Conservation (phyloP, 2,113 vertebrate species). For the Taxidea taxus region DNA sequence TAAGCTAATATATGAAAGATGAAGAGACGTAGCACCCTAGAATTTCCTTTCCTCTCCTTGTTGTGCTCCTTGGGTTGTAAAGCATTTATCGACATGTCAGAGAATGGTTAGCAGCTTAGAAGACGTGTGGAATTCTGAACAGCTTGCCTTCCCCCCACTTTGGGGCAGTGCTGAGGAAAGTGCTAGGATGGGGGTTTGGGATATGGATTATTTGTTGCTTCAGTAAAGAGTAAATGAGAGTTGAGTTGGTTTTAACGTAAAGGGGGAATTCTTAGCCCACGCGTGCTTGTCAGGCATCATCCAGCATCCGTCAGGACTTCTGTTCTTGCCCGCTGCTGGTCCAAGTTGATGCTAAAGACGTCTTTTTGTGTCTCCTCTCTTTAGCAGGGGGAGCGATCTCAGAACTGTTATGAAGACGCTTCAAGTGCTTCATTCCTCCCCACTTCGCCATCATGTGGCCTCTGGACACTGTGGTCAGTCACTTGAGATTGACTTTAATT, state of each 20-base stretch:
- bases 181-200: neutral
- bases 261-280: neutral
- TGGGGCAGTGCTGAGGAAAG: neutral
- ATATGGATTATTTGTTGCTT: neutral
- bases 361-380: slow-evolving; percentile 75
- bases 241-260: neutral
- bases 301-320: neutral
- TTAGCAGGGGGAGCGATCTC: slow-evolving; percentile 88
- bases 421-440: slow-evolving; percentile 62
- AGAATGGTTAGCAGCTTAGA: neutral
- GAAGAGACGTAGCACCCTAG: neutral
- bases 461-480: slow-evolving; percentile 65
- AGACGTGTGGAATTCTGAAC: neutral
- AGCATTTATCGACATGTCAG: neutral
- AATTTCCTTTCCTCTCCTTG: neutral
- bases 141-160: neutral
- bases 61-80: neutral
- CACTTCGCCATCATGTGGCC: slow-evolving; percentile 64
- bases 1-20: neutral
- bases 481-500: slow-evolving; percentile 77
- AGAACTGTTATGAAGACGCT: slow-evolving; percentile 84
- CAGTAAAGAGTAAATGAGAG: neutral
- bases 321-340: slow-evolving; percentile 9
- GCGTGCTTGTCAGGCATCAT: neutral
- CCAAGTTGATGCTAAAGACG: slow-evolving; percentile 24